These are phyloP conservation scores for Seira sanloemensis DNA, from an alignment of 2,888 invertebrate genomes.

Conservation along the genomic window DNA sequence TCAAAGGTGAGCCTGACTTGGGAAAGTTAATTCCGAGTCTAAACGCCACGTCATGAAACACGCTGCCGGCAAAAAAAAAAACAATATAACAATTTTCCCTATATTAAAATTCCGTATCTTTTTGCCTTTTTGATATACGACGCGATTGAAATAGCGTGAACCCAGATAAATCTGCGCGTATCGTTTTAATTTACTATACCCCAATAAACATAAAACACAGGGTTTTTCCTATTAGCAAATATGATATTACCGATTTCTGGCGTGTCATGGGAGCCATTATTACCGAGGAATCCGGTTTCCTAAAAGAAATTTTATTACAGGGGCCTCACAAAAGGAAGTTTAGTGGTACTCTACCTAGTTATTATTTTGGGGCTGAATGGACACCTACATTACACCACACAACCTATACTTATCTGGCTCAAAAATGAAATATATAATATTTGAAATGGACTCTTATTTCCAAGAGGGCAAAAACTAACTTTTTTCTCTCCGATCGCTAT, in stretches of 20 bases:
- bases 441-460: background rate
- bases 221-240: background rate
- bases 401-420: slow-evolving; percentile 26
- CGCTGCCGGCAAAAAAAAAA: too few relatives aligned
- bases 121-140: background rate
- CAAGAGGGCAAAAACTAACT: background rate
- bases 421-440: background rate
- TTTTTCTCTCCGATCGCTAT: background rate
- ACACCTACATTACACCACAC: slow-evolving; percentile 36
- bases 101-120: background rate
- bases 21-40: too few relatives aligned
- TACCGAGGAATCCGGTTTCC: slow-evolving; percentile 58
- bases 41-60: too few relatives aligned
- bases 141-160: background rate
- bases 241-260: slow-evolving; percentile 13
- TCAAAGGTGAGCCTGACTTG: too few relatives aligned
- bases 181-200: too few relatives aligned
- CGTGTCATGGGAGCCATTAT: slow-evolving; percentile 59
- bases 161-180: background rate
- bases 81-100: background rate
- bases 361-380: slow-evolving; percentile 54
- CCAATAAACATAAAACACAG: background rate
- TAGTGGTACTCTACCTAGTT: slow-evolving; percentile 51
- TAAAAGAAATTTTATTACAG: slow-evolving; percentile 62
- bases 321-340: slow-evolving; percentile 50